Evolutionary conservation across 2,888 invertebrate genomes (phyloP).

Genomic region (Mycalesis mineus): DNA sequence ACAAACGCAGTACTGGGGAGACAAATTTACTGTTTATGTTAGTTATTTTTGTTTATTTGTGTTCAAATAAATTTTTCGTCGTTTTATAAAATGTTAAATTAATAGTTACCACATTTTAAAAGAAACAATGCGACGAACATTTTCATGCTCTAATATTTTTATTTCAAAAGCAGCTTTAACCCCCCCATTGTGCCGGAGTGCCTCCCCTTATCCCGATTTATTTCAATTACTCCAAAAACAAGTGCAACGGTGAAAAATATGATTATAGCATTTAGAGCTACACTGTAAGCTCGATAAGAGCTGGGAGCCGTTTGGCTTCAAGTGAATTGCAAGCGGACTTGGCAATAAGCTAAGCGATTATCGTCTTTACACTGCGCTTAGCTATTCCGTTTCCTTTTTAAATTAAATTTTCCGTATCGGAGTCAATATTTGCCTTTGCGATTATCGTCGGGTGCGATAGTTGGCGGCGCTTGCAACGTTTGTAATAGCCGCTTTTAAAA

Average conservation of each 20-base stretch:
- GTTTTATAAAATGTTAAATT: too few relatives aligned
- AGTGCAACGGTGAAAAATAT: constrained; percentile 20
- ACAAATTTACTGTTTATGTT: too few relatives aligned
- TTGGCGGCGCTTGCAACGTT: neutral
- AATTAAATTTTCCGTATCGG: constrained; percentile 22
- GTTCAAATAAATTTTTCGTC: too few relatives aligned
- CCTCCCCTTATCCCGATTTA: constrained; percentile 13
- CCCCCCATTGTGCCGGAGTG: neutral
- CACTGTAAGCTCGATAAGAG: constrained; percentile 7
- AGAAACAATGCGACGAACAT: constrained; percentile 2
- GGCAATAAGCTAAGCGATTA: constrained; percentile 34
- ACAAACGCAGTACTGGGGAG: too few relatives aligned
- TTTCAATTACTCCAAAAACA: constrained; percentile 28
- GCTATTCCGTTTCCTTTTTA: constrained; percentile 19
- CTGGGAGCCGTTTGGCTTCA: neutral
- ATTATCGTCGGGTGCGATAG: neutral
- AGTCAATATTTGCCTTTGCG: constrained; percentile 11
- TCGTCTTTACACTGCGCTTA: constrained; percentile 25
- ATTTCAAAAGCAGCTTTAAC: neutral
- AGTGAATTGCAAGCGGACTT: constrained; percentile 27
- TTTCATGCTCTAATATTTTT: constrained; percentile 1
- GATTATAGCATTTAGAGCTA: neutral
- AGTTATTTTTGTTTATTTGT: too few relatives aligned
- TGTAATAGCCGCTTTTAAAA: too few relatives aligned
- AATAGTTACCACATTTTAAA: neutral